Base-by-base conservation (phyloP, 1,140 invertebrate genomes). In the Notospermus geniculatus region DNA sequence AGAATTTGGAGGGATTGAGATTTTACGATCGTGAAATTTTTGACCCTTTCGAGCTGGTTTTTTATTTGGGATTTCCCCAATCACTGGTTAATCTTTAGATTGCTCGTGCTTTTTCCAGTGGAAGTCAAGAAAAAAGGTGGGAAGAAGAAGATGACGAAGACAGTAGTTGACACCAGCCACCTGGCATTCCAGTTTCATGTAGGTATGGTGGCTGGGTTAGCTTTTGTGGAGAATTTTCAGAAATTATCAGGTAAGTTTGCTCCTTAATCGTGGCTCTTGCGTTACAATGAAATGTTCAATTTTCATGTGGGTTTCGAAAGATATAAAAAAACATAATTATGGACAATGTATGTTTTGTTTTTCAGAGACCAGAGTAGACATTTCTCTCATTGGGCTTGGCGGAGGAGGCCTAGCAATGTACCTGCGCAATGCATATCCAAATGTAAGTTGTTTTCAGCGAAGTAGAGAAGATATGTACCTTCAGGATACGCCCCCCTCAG, bases 401-500 rank as follows among this genome's bases (percentile, higher is more conserved):
- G 93, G 93, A 4, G 93, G 93, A 59, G 87, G 88, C 4, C 81
- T 97, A 1, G 88, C 90, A 67, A 89, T 87, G 71, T 95, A 91
- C 83, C 77, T 96, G n/a, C 87, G 88, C 70, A 85, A 88, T 58
- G 88, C 87, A 71, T 87, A 90, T 71, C 79, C 69, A 36, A 62
- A 72, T 64, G 86, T 87, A 80, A 70, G 54, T 4, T 7, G 30
- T 59, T 25, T 58, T 53, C 22, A 46, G n/a, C 2, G 22, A 23
- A 57, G n/a, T 36, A n/a, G n/a, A n/a, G 39, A 15, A 25, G 11
- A 32, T 57, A 23, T 25, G 22, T 17, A 11, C 11, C 22, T 22
- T 17, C 22, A 53, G 23, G 11, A 13, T 11, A 53, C 23, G 22
- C 13, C 50, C 11, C 11, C 50, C 11, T 13, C 22, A 11, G 15